phyloP scores from a whole-genome alignment of 2,888 invertebrate species.

The Leptopilina drosophilae region DNA sequence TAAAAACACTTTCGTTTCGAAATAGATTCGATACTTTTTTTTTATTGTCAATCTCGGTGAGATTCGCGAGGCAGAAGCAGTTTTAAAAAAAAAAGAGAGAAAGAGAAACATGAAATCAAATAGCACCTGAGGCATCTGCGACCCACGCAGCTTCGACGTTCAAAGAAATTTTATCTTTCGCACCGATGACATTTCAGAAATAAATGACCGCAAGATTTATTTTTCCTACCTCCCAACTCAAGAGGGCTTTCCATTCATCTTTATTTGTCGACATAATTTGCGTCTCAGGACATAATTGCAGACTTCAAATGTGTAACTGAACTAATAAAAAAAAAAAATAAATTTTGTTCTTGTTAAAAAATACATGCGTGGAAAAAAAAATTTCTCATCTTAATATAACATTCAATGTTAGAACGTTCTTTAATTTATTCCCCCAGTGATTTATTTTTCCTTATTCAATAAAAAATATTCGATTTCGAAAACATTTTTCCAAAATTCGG shows the following conservation, averaged over 20 bases:
- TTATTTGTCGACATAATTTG: conserved; percentile 41
- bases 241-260: conserved; percentile 36
- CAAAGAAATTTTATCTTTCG: conserved; percentile 39
- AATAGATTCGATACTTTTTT: too few relatives aligned
- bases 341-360: background rate
- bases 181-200: conserved; percentile 39
- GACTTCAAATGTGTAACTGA: background rate
- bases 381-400: too few relatives aligned
- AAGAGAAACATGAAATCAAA: conserved; percentile 39
- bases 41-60: conserved; percentile 52
- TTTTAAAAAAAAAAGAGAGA: conserved; percentile 27
- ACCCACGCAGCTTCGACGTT: conserved; percentile 39
- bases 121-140: conserved; percentile 41
- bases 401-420: too few relatives aligned
- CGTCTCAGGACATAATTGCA: conserved; percentile 31
- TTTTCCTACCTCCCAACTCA: conserved; percentile 23
- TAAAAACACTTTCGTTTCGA: too few relatives aligned
- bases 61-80: conserved; percentile 53
- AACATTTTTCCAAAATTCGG: too few relatives aligned
- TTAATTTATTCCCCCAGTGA: too few relatives aligned
- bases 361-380: too few relatives aligned
- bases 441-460: too few relatives aligned
- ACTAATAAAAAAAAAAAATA: conserved; percentile 21
- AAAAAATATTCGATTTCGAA: too few relatives aligned
- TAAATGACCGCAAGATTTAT: conserved; percentile 38